phyloP scores from a whole-genome alignment of 2,797 vertebrate species.

The Cephalopachus bancanus region DNA sequence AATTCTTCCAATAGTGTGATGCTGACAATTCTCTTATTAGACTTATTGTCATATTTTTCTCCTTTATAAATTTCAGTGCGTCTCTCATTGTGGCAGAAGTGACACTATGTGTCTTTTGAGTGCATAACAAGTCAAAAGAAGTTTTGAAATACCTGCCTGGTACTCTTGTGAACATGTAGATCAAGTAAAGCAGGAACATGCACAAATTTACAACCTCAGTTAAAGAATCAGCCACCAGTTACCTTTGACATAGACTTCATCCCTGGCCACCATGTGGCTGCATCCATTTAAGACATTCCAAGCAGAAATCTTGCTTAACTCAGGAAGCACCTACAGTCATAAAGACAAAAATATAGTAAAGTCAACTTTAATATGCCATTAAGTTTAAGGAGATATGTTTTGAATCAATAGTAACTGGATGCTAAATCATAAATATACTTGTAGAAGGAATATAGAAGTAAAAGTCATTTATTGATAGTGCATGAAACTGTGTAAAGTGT shows the following conservation, averaged over 20 bases:
- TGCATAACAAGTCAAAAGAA: too few species aligned
- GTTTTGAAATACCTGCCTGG: background rate
- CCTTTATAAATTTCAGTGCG: background rate
- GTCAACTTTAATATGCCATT: too few species aligned
- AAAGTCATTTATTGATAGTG: background rate
- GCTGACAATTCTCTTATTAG: background rate
- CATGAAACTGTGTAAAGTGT: background rate
- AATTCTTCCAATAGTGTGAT: background rate
- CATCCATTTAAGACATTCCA: background rate
- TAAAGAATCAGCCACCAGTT: background rate
- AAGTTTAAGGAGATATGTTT: background rate
- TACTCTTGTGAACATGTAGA: rapidly evolving
- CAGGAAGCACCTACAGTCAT: background rate
- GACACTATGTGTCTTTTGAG: background rate
- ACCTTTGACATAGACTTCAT: background rate
- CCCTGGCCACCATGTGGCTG: background rate
- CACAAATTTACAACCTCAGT: background rate
- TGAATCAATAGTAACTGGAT: background rate
- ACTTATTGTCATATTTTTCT: background rate
- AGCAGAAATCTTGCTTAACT: background rate
- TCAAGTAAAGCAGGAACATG: background rate
- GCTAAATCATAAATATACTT: background rate
- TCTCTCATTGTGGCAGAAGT: background rate
- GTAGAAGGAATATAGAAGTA: background rate
- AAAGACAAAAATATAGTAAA: too few species aligned